These are phyloP conservation scores for Phoxinus phoxinus DNA, from an alignment of 2,113 vertebrate species.

Conservation along the genomic window DNA sequence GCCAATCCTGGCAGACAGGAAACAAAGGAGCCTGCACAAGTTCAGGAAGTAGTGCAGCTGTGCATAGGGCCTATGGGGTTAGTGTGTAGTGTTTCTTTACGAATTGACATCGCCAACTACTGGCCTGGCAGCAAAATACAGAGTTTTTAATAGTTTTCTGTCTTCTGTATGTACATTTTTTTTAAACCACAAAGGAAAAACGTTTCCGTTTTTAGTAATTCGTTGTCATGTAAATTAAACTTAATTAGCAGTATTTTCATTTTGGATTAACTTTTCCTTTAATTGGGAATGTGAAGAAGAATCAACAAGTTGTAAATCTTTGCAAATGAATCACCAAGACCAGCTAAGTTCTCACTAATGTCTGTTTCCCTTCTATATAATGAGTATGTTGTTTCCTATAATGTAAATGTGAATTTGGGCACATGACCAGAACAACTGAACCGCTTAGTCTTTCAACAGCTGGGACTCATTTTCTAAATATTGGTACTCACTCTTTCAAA, in stretches of 20 bases:
- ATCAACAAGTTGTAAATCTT: constrained; percentile 8
- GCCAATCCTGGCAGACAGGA: too few relatives aligned
- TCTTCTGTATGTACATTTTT: too few relatives aligned
- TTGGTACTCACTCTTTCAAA: constrained; percentile 53
- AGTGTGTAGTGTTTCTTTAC: too few relatives aligned
- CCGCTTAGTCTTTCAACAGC: constrained; percentile 43
- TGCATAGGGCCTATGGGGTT: too few relatives aligned
- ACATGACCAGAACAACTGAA: constrained; percentile 37
- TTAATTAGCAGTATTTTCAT: not conserved
- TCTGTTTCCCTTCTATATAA: constrained; percentile 35
- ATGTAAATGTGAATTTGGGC: constrained; percentile 45
- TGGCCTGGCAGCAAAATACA: too few relatives aligned
- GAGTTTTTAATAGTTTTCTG: too few relatives aligned
- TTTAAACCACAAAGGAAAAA: too few relatives aligned
- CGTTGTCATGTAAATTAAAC: too few relatives aligned
- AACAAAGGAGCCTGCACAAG: too few relatives aligned
- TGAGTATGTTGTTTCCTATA: constrained; percentile 22
- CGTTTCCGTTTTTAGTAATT: too few relatives aligned
- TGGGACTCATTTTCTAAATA: constrained; percentile 57
- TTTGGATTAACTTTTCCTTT: not conserved
- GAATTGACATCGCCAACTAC: too few relatives aligned
- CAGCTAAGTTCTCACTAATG: constrained; percentile 11
- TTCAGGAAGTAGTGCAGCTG: too few relatives aligned
- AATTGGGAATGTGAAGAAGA: not conserved
- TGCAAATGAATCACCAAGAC: constrained; percentile 15